Conservation (phyloP, 1,140 invertebrate species). For the Hormaphis cornu region DNA sequence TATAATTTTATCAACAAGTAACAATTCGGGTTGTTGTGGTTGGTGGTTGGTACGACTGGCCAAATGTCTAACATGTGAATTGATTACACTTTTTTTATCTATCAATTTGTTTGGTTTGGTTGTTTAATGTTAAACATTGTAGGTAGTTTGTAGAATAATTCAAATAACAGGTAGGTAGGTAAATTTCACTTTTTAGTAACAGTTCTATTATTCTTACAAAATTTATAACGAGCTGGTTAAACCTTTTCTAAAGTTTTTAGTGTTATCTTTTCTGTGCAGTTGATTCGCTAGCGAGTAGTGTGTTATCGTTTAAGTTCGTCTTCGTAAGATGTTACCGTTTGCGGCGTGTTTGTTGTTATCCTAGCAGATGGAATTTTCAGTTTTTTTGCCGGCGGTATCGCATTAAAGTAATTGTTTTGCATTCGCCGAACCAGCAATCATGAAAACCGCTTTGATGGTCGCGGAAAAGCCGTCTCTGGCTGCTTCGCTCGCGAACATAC, state of each 20-base stretch:
- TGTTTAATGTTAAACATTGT: background rate
- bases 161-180: too few relatives aligned
- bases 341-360: background rate
- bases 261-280: background rate
- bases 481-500: conserved; percentile 83
- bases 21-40: background rate
- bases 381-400: background rate
- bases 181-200: too few relatives aligned
- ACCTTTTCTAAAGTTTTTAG: too few relatives aligned
- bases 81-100: conserved; percentile 30
- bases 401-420: background rate
- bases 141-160: background rate
- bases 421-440: conserved; percentile 42
- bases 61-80: conserved; percentile 14
- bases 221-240: too few relatives aligned
- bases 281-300: background rate
- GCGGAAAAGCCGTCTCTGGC: conserved; percentile 98
- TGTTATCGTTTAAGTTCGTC: background rate
- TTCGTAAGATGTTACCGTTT: background rate
- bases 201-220: too few relatives aligned
- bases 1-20: background rate
- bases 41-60: background rate
- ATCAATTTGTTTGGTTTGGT: conserved; percentile 24
- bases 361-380: conserved; percentile 6
- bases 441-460: conserved; percentile 95